Evolutionary conservation across 2,797 vertebrate species (phyloP), one percentile per base, ranked within the genome.

Genomic region (Melanotaenia trifasciata): DNA sequence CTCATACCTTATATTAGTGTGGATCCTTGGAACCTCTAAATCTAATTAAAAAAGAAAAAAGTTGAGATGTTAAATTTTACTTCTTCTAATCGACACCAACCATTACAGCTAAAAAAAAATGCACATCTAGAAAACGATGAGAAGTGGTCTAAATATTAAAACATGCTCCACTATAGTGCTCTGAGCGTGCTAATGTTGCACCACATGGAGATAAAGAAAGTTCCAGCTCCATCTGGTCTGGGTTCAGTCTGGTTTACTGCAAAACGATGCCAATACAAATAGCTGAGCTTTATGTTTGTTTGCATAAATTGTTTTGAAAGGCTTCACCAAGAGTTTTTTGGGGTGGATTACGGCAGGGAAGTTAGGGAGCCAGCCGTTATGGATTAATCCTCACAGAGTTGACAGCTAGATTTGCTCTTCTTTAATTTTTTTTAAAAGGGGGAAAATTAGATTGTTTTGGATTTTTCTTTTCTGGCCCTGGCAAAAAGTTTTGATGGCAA

Each of bases 221-320:
- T 68, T 85, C 89, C 64, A 26, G 73, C 64, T 79, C 96, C 96
- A 97, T 97, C 96, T 97, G 96, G 95, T 97, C 94, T 90, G 94
- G 94, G 95, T 97, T 97, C 95, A 94, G 93, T 92, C 94, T 93
- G 94, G 95, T 96, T 97, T 96, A 95, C 94, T 94, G 94, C 93
- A 94, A 94, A 95, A 93, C 92, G 92, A 91, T 97, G 96, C 96
- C 96, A 97, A 96, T 96, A 96, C 96, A 97, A 98, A 98, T 96
- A 96, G 95, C 95, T 94, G 89, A 70, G 93, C 95, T 96, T 96
- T 95, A 96, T 97, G 95, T 97, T 96, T 97, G 96, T 97, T 96
- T 97, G 95, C 95, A 97, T 97, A 96, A 97, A 97, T 95, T 96
- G 95, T 97, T 98, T 96, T 97, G 96, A 97, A 96, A 96, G 96